phyloP scores from a whole-genome alignment of 2,888 invertebrate genomes.

The Podotricha telesiphe region DNA sequence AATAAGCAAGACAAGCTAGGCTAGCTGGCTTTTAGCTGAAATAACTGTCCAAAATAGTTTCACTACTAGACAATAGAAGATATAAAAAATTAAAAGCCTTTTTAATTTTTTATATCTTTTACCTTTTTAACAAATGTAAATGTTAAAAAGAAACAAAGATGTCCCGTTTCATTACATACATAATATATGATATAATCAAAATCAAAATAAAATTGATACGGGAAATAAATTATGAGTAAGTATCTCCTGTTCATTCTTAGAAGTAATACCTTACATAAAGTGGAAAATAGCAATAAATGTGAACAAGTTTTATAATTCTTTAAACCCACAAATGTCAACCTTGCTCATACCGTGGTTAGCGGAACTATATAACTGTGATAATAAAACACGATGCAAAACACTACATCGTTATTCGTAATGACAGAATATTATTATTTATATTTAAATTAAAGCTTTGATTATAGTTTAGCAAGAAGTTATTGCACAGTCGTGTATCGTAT shows the following conservation, averaged over 20 bases:
- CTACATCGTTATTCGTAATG: background rate
- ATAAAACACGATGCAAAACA: background rate
- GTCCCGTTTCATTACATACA: too few species aligned
- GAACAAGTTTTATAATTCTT: slow-evolving; percentile 9
- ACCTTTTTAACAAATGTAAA: too few species aligned
- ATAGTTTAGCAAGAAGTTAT: background rate
- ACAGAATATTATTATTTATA: background rate
- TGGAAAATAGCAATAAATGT: background rate
- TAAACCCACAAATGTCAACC: slow-evolving; percentile 10
- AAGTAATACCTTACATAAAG: background rate
- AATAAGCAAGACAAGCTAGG: too few species aligned
- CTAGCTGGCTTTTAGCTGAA: too few species aligned
- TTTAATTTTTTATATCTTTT: too few species aligned
- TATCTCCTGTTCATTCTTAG: background rate
- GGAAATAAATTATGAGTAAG: background rate
- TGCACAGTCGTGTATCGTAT: background rate
- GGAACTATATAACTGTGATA: background rate
- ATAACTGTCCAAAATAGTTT: too few species aligned
- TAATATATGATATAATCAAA: too few species aligned
- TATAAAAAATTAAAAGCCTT: too few species aligned
- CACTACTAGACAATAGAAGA: too few species aligned
- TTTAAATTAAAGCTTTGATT: background rate
- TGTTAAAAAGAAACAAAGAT: too few species aligned
- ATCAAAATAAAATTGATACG: background rate
- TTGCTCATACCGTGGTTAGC: background rate